A percentile compares a stretch with the other conserved stretches of the same genome.
Conservation (phyloP, 1,140 invertebrate genomes). For the Pemphigus obesinymphae region DNA sequence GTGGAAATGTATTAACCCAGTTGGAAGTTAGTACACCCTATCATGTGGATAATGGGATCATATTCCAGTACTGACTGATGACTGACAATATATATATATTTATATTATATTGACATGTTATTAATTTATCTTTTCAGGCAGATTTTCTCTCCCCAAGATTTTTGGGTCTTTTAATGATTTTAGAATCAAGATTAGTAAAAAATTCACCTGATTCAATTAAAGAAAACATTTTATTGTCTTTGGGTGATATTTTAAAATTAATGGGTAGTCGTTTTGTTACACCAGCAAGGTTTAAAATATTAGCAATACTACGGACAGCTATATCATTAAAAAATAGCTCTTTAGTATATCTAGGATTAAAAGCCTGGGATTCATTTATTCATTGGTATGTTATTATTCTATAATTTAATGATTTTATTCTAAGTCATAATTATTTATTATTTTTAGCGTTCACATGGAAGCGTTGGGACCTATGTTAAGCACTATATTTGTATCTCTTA, state of each 20-base stretch:
- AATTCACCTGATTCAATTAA: slow-evolving; percentile 42
- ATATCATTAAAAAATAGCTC: slow-evolving; percentile 40
- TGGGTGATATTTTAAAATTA: slow-evolving; percentile 44
- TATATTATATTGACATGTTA: too few relatives aligned
- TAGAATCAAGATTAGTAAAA: slow-evolving; percentile 43
- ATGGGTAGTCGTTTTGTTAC: slow-evolving; percentile 45
- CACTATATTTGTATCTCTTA: slow-evolving; percentile 75
- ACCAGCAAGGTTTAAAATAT: slow-evolving; percentile 44
- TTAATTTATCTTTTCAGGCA: slow-evolving; percentile 19
- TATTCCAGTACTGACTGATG: too few relatives aligned
- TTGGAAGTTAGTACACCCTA: too few relatives aligned
- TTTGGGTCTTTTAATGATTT: slow-evolving; percentile 43
- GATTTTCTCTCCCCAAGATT: slow-evolving; percentile 44
- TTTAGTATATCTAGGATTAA: slow-evolving; percentile 41
- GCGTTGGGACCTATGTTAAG: slow-evolving; percentile 72
- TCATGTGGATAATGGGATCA: too few relatives aligned
- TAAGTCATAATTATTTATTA: background rate
- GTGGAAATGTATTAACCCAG: too few relatives aligned
- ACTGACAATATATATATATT: too few relatives aligned
- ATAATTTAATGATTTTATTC: background rate
- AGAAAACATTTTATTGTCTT: slow-evolving; percentile 43
- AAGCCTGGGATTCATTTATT: slow-evolving; percentile 45
- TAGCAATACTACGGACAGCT: slow-evolving; percentile 44
- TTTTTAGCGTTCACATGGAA: slow-evolving; percentile 64
- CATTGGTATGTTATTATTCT: slow-evolving; percentile 30